Base-by-base conservation (phyloP, 2,113 vertebrate genomes). In the Lutjanus erythropterus region DNA sequence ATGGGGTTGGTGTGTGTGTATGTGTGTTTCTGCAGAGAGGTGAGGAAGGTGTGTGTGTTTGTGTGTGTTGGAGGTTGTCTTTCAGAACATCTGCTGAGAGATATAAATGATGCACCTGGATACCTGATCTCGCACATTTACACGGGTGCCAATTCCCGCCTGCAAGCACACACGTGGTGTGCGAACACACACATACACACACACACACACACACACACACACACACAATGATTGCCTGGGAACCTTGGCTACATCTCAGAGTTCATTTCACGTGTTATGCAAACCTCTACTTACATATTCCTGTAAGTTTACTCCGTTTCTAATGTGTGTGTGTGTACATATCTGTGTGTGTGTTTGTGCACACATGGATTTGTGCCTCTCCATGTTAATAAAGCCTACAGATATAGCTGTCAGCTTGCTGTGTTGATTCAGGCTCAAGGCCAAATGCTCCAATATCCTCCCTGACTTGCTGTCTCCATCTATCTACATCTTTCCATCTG, bases 371-470 rank as follows among this genome's bases (percentile, higher is more conserved):
- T 52, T 85, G 79, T 59, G 73, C 71, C 81, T 93, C 80, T 91
- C 88, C 75, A 79, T 93, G 92, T 91, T 92, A 93, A 92, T 94
- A 92, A 94, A 92, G 88, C 86, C 92, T 52, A 80, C 78, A 88
- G 90, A 94, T 90, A 93, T 85, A 93, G 90, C 91, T 85, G 92
- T 93, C 94, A 94, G 89, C 88, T 88, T 79, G 83, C 83, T 71
- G 81, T 89, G 90, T 92, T 94, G 90, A 91, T 88, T 90, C 80
- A 91, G 91, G 91, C 86, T 90, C 80, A 62, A 66, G 77, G 91
- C 92, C 87, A 94, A 94, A 86, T 67, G 67, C 86, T 92, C 80
- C 67, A 74, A 88, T 89, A 90, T 92, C 91, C 88, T 90, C 81
- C 55, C 82, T 85, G 74, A 91, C 84, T 89, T 70, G 71, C 85